Conservation (phyloP, 2,797 vertebrate genomes). For the Peromyscus attwateri region DNA sequence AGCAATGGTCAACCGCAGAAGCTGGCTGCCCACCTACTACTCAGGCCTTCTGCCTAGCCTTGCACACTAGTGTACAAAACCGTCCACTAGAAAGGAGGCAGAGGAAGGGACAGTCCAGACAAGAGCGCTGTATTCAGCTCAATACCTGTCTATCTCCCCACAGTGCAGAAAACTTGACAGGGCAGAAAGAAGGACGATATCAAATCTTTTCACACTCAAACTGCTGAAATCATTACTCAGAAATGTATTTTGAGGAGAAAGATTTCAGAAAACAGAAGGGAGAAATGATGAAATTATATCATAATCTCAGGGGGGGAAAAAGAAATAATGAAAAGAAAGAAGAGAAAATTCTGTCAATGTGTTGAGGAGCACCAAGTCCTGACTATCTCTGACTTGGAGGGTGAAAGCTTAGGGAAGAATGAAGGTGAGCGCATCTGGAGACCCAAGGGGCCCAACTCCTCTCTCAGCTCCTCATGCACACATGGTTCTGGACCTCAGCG, state of each 20-base stretch:
- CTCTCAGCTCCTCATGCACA: background rate
- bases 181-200: conserved; percentile 1
- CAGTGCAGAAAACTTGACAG: background rate
- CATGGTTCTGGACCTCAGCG: background rate
- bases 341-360: background rate
- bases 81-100: background rate
- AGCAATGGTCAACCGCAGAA: rapidly evolving
- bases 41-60: background rate
- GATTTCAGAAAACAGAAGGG: background rate
- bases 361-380: background rate
- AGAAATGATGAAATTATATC: background rate
- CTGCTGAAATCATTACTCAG: conserved; percentile 27
- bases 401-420: background rate
- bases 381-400: conserved; percentile 11
- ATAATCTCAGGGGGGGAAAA: background rate
- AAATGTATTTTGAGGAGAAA: conserved; percentile 49
- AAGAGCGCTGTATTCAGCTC: background rate
- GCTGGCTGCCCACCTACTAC: too few species aligned
- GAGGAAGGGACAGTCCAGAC: background rate
- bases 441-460: background rate
- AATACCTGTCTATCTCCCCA: conserved; percentile 24
- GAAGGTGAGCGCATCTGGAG: background rate
- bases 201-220: conserved; percentile 43
- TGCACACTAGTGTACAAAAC: background rate
- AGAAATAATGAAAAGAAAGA: background rate